Evolutionary conservation across 2,113 vertebrate species (phyloP).

Genomic region (Hystrix brachyura): DNA sequence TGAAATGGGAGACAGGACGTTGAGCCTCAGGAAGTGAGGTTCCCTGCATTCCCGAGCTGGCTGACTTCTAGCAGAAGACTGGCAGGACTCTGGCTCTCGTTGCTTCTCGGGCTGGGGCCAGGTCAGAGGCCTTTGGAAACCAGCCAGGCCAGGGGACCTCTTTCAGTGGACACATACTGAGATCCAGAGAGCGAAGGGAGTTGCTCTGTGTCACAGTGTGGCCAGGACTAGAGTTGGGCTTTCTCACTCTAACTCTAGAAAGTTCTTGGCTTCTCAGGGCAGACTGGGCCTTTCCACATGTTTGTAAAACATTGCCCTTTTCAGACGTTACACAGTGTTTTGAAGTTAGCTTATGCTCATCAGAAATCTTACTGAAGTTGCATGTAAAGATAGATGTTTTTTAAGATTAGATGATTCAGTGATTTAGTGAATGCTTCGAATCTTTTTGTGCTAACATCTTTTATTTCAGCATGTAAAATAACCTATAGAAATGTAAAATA

Average conservation of each 20-base stretch:
- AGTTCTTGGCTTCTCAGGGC: neutral
- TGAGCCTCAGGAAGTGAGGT: neutral
- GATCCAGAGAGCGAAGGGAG: neutral
- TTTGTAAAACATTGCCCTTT: constrained; percentile 5
- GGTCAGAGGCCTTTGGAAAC: neutral
- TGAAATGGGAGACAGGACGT: neutral
- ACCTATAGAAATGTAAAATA: neutral
- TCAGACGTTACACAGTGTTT: constrained; percentile 22
- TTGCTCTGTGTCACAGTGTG: neutral
- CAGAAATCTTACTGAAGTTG: constrained; percentile 18
- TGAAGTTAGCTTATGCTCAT: neutral
- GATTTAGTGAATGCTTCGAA: neutral
- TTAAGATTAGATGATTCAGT: neutral
- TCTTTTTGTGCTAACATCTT: neutral
- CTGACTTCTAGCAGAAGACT: neutral
- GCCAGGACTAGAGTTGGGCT: neutral
- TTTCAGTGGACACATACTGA: neutral
- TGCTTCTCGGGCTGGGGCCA: neutral
- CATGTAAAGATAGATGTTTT: neutral
- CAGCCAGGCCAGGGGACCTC: neutral
- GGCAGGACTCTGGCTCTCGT: neutral
- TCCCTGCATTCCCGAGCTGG: neutral
- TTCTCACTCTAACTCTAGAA: neutral
- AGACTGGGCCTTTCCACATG: neutral
- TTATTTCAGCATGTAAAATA: neutral